phyloP scores from a whole-genome alignment of 2,888 invertebrate genomes.

The Cinara cedri region DNA sequence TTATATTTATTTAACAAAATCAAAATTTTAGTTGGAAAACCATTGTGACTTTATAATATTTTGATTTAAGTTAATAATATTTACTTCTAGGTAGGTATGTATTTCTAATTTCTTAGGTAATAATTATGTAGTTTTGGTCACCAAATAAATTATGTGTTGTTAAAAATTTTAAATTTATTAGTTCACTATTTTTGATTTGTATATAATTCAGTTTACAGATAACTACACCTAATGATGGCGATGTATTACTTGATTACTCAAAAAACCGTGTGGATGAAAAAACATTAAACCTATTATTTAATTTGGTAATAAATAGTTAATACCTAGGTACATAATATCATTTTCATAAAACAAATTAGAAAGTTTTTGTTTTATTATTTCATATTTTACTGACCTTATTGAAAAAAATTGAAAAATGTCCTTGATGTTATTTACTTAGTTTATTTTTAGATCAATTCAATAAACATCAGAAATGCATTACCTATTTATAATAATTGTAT shows the following conservation, averaged over 20 bases:
- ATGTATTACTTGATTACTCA: conserved; percentile 92
- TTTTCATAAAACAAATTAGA: not conserved
- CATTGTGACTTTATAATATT: too few species aligned
- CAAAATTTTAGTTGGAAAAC: too few species aligned
- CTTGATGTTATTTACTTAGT: conserved; percentile 14
- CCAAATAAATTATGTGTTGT: not conserved
- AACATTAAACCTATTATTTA: conserved; percentile 75
- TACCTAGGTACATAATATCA: not conserved
- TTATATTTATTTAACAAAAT: too few species aligned
- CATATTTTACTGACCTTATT: not conserved
- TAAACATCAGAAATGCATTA: not conserved
- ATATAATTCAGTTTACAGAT: conserved; percentile 71
- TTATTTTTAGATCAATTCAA: not conserved
- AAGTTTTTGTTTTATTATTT: not conserved
- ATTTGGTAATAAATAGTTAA: conserved; percentile 71
- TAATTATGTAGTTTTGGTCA: too few species aligned
- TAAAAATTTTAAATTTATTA: not conserved
- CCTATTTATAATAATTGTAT: not conserved
- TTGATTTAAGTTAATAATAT: not conserved
- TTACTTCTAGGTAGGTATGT: not conserved
- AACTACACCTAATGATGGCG: conserved; percentile 88
- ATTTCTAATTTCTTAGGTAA: not conserved
- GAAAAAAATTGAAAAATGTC: conserved; percentile 2
- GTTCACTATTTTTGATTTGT: not conserved
- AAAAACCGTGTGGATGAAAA: conserved; percentile 90